These are phyloP conservation scores for Rhynchopsitta pachyrhyncha DNA, from an alignment of 2,113 vertebrate genomes.

Conservation along the genomic window DNA sequence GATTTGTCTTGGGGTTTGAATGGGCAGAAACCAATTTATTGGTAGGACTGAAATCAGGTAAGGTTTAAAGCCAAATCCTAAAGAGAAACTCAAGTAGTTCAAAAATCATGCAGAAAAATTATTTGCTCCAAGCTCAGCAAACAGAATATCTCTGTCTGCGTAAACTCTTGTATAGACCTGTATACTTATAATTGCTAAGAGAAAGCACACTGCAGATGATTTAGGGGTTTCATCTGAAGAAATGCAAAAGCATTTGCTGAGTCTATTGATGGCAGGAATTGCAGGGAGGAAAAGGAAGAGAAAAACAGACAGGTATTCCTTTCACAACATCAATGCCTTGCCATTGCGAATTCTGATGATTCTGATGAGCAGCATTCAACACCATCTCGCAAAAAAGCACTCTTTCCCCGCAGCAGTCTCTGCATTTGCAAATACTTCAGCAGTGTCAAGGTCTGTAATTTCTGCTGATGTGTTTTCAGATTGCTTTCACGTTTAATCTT, in stretches of 20 bases:
- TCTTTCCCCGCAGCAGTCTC: not conserved
- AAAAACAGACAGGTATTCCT: not conserved
- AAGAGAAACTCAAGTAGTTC: not conserved
- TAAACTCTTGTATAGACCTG: not conserved
- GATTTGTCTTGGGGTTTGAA: not conserved
- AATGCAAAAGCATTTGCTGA: fast-evolving
- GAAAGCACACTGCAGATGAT: not conserved
- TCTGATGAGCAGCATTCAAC: not conserved
- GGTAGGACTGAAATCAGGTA: not conserved
- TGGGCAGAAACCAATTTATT: not conserved
- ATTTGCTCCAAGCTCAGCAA: not conserved
- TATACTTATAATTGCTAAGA: not conserved
- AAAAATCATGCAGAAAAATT: not conserved
- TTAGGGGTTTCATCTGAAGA: not conserved
- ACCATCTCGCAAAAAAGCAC: not conserved
- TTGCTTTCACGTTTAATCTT: not conserved
- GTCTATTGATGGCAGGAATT: not conserved
- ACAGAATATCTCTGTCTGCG: not conserved
- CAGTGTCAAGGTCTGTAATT: not conserved
- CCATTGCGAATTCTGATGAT: not conserved
- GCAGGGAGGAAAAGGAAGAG: not conserved
- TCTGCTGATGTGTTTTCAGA: not conserved
- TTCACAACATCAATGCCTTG: not conserved
- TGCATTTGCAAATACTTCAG: not conserved
- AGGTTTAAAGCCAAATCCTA: not conserved